Conservation (phyloP, 2,888 invertebrate species). For the Parascotia fuliginaria region DNA sequence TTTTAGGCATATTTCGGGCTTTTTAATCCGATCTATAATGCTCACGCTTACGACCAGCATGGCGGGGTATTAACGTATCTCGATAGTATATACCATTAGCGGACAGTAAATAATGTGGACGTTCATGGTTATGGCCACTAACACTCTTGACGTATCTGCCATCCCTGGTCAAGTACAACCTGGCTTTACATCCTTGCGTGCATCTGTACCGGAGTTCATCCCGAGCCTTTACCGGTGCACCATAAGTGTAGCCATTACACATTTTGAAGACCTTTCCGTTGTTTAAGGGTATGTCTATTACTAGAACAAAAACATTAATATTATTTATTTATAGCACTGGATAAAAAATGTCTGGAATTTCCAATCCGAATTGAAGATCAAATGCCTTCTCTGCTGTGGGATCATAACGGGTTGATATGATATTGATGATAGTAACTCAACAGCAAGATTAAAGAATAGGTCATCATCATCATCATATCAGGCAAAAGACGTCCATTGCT, state of each 20-base stretch:
- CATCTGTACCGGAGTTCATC: conserved; percentile 47
- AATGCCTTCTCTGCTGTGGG: no score
- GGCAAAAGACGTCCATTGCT: no score
- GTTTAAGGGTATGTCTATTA: conserved; percentile 38
- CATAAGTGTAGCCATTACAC: conserved; percentile 47
- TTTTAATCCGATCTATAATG: not conserved
- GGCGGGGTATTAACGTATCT: not conserved
- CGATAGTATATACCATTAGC: conserved; percentile 37
- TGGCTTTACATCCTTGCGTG: conserved; percentile 49
- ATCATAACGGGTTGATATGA: no score
- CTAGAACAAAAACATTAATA: conserved; percentile 5
- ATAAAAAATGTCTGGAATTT: no score
- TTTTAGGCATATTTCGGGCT: no score
- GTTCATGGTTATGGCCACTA: conserved; percentile 42
- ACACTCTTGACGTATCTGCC: conserved; percentile 28
- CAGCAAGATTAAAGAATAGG: no score
- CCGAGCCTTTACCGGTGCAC: conserved; percentile 20
- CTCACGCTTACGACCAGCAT: not conserved
- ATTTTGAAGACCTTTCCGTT: conserved; percentile 45
- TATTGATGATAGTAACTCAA: no score
- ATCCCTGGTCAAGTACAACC: conserved; percentile 33
- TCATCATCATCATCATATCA: no score
- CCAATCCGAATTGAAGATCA: no score
- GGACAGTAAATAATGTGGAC: conserved; percentile 30
- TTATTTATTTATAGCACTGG: not conserved